Evolutionary conservation across 2,113 vertebrate genomes (phyloP).

Genomic region (Cynopterus brachyotis): DNA sequence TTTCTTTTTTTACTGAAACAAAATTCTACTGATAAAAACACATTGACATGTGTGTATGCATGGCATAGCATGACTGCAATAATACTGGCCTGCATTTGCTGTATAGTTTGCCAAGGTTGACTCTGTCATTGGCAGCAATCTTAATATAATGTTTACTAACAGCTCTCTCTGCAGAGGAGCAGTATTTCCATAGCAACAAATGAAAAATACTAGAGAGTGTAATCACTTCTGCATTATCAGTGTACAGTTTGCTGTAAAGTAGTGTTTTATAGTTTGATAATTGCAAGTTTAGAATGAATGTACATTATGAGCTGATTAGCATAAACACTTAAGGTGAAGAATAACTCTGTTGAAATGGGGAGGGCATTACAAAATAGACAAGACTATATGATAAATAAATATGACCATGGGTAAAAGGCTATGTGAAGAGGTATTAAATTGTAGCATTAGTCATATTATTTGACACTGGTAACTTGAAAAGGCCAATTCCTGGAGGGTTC

Average conservation of each 20-base stretch:
- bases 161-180: conserved; percentile 72
- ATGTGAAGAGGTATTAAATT: conserved; percentile 27
- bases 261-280: conserved; percentile 83
- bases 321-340: conserved; percentile 83
- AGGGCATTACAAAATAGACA: conserved; percentile 53
- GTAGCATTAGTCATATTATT: conserved; percentile 35
- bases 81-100: conserved; percentile 66
- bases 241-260: conserved; percentile 79
- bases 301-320: conserved; percentile 81
- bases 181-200: conserved; percentile 86
- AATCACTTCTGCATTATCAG: conserved; percentile 82
- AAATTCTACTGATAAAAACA: background rate
- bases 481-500: background rate
- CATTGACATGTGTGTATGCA: background rate
- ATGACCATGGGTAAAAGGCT: conserved; percentile 46
- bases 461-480: conserved; percentile 25
- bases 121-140: conserved; percentile 75
- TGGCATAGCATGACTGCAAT: conserved; percentile 51
- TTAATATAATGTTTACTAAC: conserved; percentile 82
- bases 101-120: conserved; percentile 67
- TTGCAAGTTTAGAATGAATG: conserved; percentile 81
- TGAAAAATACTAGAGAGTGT: conserved; percentile 81
- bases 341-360: conserved; percentile 67
- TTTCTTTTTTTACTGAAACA: background rate
- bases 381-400: conserved; percentile 70